Percentiles rank a stretch among this genome's conserved stretches.
Conservation (phyloP, 2,113 vertebrate genomes). For the Rissa tridactyla region DNA sequence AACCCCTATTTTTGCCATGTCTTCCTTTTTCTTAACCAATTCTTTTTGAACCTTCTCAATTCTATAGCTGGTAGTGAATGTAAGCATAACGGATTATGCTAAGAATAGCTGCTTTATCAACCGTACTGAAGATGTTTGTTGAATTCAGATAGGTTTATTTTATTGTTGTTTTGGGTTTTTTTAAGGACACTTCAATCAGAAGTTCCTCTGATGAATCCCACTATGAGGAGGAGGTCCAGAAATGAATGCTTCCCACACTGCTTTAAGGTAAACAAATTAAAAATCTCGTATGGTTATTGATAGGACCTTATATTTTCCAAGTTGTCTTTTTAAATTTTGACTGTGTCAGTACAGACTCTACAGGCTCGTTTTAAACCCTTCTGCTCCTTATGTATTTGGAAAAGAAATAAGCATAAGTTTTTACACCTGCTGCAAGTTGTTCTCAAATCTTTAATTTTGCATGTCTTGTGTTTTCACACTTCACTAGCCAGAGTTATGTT, state of each 20-base stretch:
- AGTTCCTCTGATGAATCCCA: neutral
- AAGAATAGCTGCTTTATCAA: neutral
- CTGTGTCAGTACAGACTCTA: neutral
- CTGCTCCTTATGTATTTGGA: neutral
- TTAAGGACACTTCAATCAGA: no score
- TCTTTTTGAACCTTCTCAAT: neutral
- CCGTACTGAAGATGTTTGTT: neutral
- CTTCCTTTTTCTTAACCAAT: neutral
- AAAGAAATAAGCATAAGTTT: neutral
- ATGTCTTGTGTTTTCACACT: neutral
- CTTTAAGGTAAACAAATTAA: neutral
- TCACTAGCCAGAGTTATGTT: neutral
- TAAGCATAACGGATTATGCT: neutral
- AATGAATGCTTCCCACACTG: neutral
- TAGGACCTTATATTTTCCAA: neutral
- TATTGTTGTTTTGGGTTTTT: no score
- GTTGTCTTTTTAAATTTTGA: neutral
- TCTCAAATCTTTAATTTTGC: neutral
- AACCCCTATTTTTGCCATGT: neutral
- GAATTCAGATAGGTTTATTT: neutral
- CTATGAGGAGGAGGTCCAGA: neutral
- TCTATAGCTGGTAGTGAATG: neutral
- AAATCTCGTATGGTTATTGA: neutral
- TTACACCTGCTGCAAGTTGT: neutral
- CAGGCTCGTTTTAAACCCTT: neutral